Evolutionary conservation across 2,888 invertebrate species (phyloP), one percentile per base, ranked within the genome.

Genomic region (Trypoxylon attenuatum): DNA sequence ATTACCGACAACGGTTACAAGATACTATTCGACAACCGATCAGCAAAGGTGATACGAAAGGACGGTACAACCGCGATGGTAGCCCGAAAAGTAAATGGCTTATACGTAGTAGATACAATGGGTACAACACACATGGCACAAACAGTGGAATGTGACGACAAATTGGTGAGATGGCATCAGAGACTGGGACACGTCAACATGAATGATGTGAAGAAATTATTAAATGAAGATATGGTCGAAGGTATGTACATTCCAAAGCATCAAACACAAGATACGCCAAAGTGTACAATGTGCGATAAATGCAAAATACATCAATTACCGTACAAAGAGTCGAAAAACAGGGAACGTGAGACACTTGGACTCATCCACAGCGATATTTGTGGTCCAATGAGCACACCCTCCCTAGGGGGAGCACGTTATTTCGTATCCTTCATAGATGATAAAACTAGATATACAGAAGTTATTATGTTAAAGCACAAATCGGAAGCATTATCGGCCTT

Each of bases 1-100:
- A 71, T 81, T 45, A 77, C 75, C 4, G 52, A 77, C 2, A 76
- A 73, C 19, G 72, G 71, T 19, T 73, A 67, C 39, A 46, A 55
- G 13, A 73, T 80, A 4, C 62, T 19, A 10, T 81, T 62, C 49
- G 13, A 51, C 5, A 39, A 51, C 51, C 51, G 80, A 19, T 57
- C 49, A 21, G 78, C 73, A 2, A 8, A 13, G 2, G 57, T 80
- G 16, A 54, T 29, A 6, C 67, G 73, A 4, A 62, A 43, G n/a
- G 59, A 72, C 2, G 73, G 68, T 0, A 55, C 57, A 0, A 27
- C 41, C 0, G 57, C 45, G 0, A 1, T 66, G 6, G 52, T 38
- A 1, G 59, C 56, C 0, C 15, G 27, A 29, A 46, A 41, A 53
- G 22, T 19, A 13, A n/a, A 54, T 16, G 6, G 16, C 1, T 13